phyloP scores from a whole-genome alignment of 2,797 vertebrate species.

The Melanotaenia boesemani region DNA sequence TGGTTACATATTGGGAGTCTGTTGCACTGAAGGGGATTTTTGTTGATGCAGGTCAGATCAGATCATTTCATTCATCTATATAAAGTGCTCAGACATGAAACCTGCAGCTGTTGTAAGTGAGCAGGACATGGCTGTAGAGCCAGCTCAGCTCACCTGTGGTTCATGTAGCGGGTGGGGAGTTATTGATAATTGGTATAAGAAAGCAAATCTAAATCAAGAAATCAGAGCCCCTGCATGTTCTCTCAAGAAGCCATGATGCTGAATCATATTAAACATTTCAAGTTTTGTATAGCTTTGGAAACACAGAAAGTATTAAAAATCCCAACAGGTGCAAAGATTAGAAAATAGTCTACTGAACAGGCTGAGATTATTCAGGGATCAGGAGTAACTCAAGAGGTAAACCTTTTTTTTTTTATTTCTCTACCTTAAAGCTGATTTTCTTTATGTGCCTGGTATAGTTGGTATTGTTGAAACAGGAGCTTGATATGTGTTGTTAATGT shows the following conservation, averaged over 20 bases:
- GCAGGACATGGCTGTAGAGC: constrained; percentile 32
- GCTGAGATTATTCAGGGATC: constrained; percentile 6
- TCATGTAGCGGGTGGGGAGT: constrained; percentile 12
- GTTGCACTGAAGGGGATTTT: constrained; percentile 55
- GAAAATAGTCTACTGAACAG: constrained; percentile 14
- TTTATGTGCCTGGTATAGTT: neutral
- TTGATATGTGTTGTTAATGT: constrained; percentile 7
- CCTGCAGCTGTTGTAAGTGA: constrained; percentile 69
- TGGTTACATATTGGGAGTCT: constrained; percentile 44
- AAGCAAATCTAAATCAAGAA: constrained; percentile 29
- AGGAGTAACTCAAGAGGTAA: constrained; percentile 39
- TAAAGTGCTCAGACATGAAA: constrained; percentile 40
- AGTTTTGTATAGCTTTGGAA: constrained; percentile 45
- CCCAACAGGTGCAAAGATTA: constrained; percentile 66
- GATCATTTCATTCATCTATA: constrained; percentile 52
- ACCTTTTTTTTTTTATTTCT: constrained; percentile 11
- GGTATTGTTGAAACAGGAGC: constrained; percentile 19
- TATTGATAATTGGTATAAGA: constrained; percentile 24
- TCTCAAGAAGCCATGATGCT: constrained; percentile 28
- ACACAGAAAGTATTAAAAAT: constrained; percentile 16
- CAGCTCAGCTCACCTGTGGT: constrained; percentile 52
- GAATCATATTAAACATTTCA: constrained; percentile 53
- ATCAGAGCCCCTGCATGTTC: constrained; percentile 51
- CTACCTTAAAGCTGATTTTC: constrained; percentile 1
- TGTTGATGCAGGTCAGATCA: constrained; percentile 30